Conservation (phyloP, 2,888 invertebrate species). For the Busseola fusca region DNA sequence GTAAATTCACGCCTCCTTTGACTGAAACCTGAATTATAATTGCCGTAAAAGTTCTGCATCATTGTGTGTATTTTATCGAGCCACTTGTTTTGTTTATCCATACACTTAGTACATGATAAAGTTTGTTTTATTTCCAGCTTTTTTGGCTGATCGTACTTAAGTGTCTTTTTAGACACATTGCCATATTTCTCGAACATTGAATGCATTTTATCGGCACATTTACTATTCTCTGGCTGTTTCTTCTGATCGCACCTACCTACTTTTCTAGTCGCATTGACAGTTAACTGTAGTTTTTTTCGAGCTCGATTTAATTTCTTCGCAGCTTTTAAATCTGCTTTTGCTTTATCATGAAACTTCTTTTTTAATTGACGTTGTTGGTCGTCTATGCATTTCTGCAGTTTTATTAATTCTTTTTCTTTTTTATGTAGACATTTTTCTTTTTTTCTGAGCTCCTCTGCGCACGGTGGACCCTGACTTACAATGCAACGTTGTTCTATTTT, state of each 20-base stretch:
- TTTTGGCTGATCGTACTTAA: neutral
- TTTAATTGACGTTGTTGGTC: conserved; percentile 54
- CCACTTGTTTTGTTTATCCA: conserved; percentile 13
- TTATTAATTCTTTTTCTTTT: conserved; percentile 63
- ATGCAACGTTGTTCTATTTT: neutral
- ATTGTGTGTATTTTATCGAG: conserved; percentile 18
- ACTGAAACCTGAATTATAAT: conserved; percentile 4
- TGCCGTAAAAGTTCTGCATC: conserved; percentile 2
- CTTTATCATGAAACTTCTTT: conserved; percentile 44
- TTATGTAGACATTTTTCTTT: conserved; percentile 54
- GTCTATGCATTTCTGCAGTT: conserved; percentile 62
- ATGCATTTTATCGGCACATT: conserved; percentile 23
- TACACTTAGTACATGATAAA: conserved; percentile 7
- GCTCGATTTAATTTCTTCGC: conserved; percentile 65
- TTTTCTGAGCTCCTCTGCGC: conserved; percentile 34
- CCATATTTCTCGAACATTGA: conserved; percentile 7
- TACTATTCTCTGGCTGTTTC: neutral
- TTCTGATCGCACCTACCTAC: conserved; percentile 1
- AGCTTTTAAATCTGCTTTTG: conserved; percentile 62
- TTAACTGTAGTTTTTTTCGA: conserved; percentile 61
- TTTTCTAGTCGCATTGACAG: conserved; percentile 52
- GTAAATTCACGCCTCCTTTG: conserved; percentile 6
- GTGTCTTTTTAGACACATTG: conserved; percentile 48
- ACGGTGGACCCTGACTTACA: neutral
- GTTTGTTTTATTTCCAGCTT: conserved; percentile 7